Percentiles rank a stretch among this genome's conserved stretches.
Evolutionary conservation across 1,140 invertebrate species (phyloP).

Genomic region (Drosophila arizonae): DNA sequence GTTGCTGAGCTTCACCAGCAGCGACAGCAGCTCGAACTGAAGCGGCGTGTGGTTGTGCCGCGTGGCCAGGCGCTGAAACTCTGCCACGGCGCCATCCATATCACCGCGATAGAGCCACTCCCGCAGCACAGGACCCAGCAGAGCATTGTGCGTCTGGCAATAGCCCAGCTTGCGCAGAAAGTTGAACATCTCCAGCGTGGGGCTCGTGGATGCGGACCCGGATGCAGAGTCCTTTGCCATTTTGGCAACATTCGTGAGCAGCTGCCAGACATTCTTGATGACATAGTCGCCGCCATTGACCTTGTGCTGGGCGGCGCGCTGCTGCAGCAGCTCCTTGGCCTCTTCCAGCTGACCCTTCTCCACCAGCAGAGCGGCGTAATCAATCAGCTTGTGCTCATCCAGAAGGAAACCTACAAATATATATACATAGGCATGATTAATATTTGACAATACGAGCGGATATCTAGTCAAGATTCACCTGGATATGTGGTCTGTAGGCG

Average conservation of each 20-base stretch:
- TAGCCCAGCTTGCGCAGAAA: slow-evolving; percentile 82
- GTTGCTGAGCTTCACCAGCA: slow-evolving; percentile 78
- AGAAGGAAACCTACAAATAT: slow-evolving; percentile 77
- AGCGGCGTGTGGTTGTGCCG: slow-evolving; percentile 83
- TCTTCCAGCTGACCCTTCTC: slow-evolving; percentile 74
- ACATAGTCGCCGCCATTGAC: slow-evolving; percentile 59
- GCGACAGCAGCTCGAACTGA: slow-evolving; percentile 83
- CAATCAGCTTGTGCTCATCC: slow-evolving; percentile 84
- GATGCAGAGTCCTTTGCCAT: slow-evolving; percentile 15
- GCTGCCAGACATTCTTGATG: slow-evolving; percentile 80
- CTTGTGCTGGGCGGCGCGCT: slow-evolving; percentile 48
- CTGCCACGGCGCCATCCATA: slow-evolving; percentile 76
- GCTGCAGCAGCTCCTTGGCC: slow-evolving; percentile 81
- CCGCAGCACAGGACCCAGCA: slow-evolving; percentile 83
- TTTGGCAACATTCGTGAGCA: slow-evolving; percentile 82
- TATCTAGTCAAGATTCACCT: slow-evolving; percentile 37
- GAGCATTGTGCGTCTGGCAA: slow-evolving; percentile 81
- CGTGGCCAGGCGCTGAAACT: slow-evolving; percentile 71
- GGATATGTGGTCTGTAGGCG: slow-evolving; percentile 65
- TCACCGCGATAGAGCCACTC: slow-evolving; percentile 82
- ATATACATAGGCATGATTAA: not conserved
- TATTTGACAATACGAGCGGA: no score
- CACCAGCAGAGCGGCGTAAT: slow-evolving; percentile 83
- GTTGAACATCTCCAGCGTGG: slow-evolving; percentile 61
- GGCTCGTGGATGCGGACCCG: slow-evolving; percentile 27